Conservation (phyloP, 2,113 vertebrate genomes). For the Leptodactylus fuscus region DNA sequence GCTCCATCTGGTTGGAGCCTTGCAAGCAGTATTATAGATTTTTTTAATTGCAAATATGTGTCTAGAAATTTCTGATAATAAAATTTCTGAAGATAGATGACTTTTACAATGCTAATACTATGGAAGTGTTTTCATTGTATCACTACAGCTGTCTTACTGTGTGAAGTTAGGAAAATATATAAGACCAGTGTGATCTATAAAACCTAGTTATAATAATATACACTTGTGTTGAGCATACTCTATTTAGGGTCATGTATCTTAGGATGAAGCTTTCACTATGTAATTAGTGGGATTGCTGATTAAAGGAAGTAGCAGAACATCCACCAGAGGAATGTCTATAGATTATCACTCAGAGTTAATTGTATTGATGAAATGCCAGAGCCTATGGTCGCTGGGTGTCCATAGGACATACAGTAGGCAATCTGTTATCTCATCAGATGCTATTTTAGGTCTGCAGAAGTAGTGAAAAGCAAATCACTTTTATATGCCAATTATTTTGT, state of each 20-base stretch:
- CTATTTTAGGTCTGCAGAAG: background rate
- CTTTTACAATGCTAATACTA: background rate
- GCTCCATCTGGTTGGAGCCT: too few species aligned
- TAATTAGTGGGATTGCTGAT: conserved; percentile 39
- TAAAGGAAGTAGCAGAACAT: conserved; percentile 30
- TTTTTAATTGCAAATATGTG: too few species aligned
- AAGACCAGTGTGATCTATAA: too few species aligned
- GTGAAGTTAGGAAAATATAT: background rate
- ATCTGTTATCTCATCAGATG: conserved; percentile 35
- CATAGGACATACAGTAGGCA: conserved; percentile 8
- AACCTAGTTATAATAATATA: background rate
- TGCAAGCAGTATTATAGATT: conserved; percentile 3
- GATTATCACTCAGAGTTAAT: conserved; percentile 47
- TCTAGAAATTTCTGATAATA: too few species aligned
- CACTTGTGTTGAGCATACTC: background rate
- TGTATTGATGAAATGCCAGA: conserved; percentile 38
- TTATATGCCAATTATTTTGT: conserved; percentile 29
- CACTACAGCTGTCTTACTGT: too few species aligned
- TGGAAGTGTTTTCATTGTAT: background rate
- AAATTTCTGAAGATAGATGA: too few species aligned
- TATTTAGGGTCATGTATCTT: background rate
- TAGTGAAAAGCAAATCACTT: conserved; percentile 29
- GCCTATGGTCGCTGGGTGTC: background rate
- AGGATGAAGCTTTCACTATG: background rate
- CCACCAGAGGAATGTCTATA: conserved; percentile 18